A percentile compares a stretch with the other conserved stretches of the same genome.
Conservation (phyloP, 2,113 vertebrate species). For the Theristicus caerulescens region DNA sequence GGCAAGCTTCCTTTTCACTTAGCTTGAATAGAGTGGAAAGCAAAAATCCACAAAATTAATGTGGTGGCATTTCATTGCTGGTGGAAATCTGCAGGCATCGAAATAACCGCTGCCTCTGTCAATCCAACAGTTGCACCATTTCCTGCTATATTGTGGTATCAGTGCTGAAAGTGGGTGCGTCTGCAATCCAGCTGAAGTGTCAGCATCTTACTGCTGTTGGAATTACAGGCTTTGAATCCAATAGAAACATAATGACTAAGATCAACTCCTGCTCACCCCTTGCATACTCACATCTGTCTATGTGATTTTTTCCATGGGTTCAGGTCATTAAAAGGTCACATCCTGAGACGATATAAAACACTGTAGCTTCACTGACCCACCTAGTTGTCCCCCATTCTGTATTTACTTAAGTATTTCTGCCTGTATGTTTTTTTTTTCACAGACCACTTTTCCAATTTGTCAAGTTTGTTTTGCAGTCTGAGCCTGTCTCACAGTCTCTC, state of each 20-base stretch:
- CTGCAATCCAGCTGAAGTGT: neutral
- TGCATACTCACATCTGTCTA: neutral
- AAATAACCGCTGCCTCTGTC: conserved; percentile 6
- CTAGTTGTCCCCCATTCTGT: neutral
- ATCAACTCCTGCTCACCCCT: neutral
- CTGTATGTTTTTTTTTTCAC: neutral
- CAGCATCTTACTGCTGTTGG: neutral
- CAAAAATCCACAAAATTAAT: conserved; percentile 10
- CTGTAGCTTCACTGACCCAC: neutral
- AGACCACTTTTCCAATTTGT: neutral
- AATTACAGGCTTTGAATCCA: neutral
- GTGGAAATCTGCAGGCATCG: conserved; percentile 3
- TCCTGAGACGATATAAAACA: neutral
- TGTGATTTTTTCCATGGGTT: neutral
- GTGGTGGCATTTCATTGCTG: conserved; percentile 7
- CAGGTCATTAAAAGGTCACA: neutral
- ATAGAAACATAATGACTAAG: neutral
- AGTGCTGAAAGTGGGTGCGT: neutral
- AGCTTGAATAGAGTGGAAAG: neutral
- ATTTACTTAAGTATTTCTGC: neutral
- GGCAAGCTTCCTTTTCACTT: conserved; percentile 19
- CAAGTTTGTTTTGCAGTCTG: neutral
- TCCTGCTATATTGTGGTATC: neutral
- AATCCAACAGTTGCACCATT: neutral
- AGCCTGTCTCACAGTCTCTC: neutral